These are phyloP conservation scores for Rhea pennata DNA, from an alignment of 2,113 vertebrate genomes.

Conservation along the genomic window DNA sequence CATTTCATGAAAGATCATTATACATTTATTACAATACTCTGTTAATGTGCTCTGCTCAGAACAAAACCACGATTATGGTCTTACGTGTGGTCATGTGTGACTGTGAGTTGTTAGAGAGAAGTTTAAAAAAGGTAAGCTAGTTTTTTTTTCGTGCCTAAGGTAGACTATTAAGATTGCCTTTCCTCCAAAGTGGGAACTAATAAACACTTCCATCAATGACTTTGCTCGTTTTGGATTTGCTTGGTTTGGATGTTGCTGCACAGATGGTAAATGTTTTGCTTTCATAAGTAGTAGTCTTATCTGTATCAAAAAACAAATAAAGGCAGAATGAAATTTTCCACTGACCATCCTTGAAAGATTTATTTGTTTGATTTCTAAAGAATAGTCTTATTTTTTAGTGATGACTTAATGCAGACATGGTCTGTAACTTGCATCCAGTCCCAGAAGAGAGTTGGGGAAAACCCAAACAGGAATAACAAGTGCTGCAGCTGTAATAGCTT, in stretches of 20 bases:
- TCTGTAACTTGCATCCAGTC: neutral
- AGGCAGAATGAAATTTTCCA: neutral
- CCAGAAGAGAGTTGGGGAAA: neutral
- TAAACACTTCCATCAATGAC: neutral
- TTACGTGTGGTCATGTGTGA: neutral
- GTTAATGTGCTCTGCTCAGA: neutral
- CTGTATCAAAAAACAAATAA: neutral
- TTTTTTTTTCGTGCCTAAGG: neutral
- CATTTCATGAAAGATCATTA: constrained; percentile 17
- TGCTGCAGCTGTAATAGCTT: neutral
- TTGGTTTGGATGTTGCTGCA: neutral
- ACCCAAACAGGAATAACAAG: neutral
- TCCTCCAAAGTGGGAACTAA: neutral
- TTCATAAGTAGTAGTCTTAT: neutral
- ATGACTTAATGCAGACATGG: neutral
- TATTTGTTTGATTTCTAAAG: neutral
- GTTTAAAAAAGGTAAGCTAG: neutral
- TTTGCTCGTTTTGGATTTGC: neutral
- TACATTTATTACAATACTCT: neutral
- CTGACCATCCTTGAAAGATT: neutral
- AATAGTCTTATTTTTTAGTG: neutral
- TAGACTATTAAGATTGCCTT: neutral
- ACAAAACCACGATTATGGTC: neutral
- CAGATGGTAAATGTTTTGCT: neutral
- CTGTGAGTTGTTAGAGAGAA: neutral